Evolutionary conservation across 1,140 invertebrate genomes (phyloP).

Genomic region (Varroa destructor): DNA sequence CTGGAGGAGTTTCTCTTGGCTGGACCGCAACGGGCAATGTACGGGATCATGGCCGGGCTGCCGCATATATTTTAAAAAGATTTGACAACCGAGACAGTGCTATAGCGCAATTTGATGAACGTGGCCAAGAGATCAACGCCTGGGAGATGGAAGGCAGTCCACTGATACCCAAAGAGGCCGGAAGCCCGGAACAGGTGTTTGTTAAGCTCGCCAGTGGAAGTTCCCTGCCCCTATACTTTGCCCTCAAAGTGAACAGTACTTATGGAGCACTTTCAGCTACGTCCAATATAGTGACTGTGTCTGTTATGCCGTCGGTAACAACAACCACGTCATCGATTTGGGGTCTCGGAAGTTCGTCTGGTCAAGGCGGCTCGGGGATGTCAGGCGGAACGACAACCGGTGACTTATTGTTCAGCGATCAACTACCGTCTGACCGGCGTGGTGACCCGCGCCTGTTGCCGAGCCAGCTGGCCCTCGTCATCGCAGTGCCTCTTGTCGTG

Average conservation of each 20-base stretch:
- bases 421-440: no score
- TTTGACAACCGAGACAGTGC: slow-evolving; percentile 8
- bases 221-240: slow-evolving; percentile 5
- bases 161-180: neutral
- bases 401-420: no score
- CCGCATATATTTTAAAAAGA: slow-evolving; percentile 4
- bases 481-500: slow-evolving; percentile 14
- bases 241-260: slow-evolving; percentile 10
- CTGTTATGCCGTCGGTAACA: slow-evolving; percentile 6
- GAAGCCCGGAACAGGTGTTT: slow-evolving; percentile 12
- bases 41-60: slow-evolving; percentile 6
- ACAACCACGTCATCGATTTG: no score
- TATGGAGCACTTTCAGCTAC: slow-evolving; percentile 7
- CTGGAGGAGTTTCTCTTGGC: slow-evolving; percentile 11
- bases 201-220: slow-evolving; percentile 1
- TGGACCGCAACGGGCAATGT: slow-evolving; percentile 26
- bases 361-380: no score
- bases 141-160: slow-evolving; percentile 1
- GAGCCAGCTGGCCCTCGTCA: slow-evolving; percentile 14
- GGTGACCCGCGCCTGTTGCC: neutral
- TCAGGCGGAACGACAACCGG: no score
- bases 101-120: neutral
- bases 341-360: no score
- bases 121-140: slow-evolving; percentile 12
- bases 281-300: slow-evolving; percentile 2